Base-by-base conservation (phyloP, 2,888 invertebrate genomes). In the Agrochola circellaris region DNA sequence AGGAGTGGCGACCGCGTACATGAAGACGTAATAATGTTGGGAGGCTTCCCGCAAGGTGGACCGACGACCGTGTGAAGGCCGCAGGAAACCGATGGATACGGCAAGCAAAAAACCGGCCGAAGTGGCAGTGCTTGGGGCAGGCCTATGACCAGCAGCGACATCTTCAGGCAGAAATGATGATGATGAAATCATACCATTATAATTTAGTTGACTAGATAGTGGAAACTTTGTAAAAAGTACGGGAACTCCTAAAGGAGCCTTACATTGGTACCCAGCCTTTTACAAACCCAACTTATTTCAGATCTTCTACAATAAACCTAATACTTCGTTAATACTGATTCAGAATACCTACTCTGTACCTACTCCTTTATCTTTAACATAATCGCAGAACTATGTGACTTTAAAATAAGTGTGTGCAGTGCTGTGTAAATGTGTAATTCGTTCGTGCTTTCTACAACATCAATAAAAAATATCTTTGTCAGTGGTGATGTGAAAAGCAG, bases 301-400 rank as follows among this genome's bases (percentile, higher is more conserved):
- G 42, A 79, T 67, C 66, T 66, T 72, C n/a, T 48, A 34, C 8
- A 38, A 17, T 56, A 45, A 58, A 56, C 26, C n/a, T n/a, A n/a
- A n/a, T n/a, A n/a, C n/a, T n/a, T n/a, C 17, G 4, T 75, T 58
- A 76, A 75, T 75, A 75, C 75, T 76, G 76, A 34, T 76, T 7
- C 3, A 67, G 51, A 51, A 77, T 54, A 23, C 60, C 38, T 42
- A 34, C 20, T 38, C 1, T 0, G 7, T 67, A 34, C n/a, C n/a
- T n/a, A n/a, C 34, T 68, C 4, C 17, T 38, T 56, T 42, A 45
- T 26, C 9, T 60, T 54, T 26, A 2, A 48, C 7, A 38, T 62
- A 15, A 34, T 38, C 62, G 70, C n/a, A 48, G 56, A 56, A 51
- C 17, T 23, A 30, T 48, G 15, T 62, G 6, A 17, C 51, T 72